Percentiles rank a stretch among this genome's conserved stretches.
Conservation (phyloP, 2,888 invertebrate species). For the Dendrolimus pini region DNA sequence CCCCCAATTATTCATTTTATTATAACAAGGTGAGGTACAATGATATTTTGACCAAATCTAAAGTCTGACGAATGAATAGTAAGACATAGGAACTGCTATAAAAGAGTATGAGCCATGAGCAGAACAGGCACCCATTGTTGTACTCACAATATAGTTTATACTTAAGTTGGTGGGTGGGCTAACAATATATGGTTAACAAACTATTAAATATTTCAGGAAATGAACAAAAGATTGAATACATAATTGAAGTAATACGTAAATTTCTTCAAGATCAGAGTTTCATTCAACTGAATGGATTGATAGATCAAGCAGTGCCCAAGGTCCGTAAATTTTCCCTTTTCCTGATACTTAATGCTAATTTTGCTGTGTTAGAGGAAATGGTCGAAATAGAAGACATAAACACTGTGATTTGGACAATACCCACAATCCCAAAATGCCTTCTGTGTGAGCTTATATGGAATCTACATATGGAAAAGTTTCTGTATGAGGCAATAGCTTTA, state of each 20-base stretch:
- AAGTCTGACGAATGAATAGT: no score
- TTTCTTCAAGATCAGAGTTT: constrained; percentile 44
- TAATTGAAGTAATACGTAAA: constrained; percentile 31
- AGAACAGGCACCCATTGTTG: no score
- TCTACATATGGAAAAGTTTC: constrained; percentile 45
- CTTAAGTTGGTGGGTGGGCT: no score
- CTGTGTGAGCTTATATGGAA: constrained; percentile 60
- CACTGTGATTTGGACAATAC: constrained; percentile 49
- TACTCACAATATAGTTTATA: no score
- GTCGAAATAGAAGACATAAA: constrained; percentile 46
- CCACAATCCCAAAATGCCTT: constrained; percentile 49
- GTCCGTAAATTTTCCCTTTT: constrained; percentile 51
- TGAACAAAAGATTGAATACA: constrained; percentile 46
- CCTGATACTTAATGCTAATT: constrained; percentile 50
- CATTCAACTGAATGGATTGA: constrained; percentile 22
- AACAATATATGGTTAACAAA: no score
- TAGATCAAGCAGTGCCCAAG: constrained; percentile 20
- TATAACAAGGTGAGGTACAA: no score
- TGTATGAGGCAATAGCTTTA: constrained; percentile 47
- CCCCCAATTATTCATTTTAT: no score
- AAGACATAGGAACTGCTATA: no score
- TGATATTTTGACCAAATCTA: no score
- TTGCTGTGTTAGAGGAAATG: constrained; percentile 42
- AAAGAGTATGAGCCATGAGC: no score
- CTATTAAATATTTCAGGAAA: constrained; percentile 41